These are phyloP conservation scores for Ips nitidus DNA, from an alignment of 1,140 invertebrate genomes.

Conservation along the genomic window DNA sequence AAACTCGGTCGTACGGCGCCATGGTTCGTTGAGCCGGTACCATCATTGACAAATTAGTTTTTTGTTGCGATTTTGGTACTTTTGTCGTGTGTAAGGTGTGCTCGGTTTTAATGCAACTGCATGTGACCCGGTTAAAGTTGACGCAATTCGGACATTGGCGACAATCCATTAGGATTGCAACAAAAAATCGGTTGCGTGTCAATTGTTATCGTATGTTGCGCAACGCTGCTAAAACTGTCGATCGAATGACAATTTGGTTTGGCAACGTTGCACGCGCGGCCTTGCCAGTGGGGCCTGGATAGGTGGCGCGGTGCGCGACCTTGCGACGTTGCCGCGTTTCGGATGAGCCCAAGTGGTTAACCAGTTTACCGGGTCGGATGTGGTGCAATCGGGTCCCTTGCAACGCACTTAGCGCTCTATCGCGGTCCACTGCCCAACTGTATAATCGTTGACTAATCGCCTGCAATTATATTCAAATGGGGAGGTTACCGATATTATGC, in stretches of 20 bases:
- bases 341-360: constrained; percentile 23
- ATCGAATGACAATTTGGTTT: background rate
- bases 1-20: constrained; percentile 26
- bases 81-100: background rate
- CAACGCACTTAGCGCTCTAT: constrained; percentile 47
- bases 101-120: background rate
- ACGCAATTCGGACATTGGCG: constrained; percentile 16
- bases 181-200: constrained; percentile 16
- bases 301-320: too few species aligned
- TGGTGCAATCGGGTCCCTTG: constrained; percentile 26
- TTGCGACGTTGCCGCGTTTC: background rate
- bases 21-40: constrained; percentile 22
- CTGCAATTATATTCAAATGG: constrained; percentile 50
- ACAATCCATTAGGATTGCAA: constrained; percentile 23
- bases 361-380: constrained; percentile 46
- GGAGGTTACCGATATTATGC: constrained; percentile 42
- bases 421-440: constrained; percentile 47
- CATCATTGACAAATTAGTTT: constrained; percentile 24
- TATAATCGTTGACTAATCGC: constrained; percentile 50
- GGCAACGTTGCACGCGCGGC: too few species aligned
- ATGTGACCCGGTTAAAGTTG: constrained; percentile 22
- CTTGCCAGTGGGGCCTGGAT: too few species aligned
- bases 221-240: background rate
- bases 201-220: constrained; percentile 10
- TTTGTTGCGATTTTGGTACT: background rate